These are phyloP conservation scores for Podiceps cristatus DNA, from an alignment of 2,113 vertebrate species.

Conservation along the genomic window DNA sequence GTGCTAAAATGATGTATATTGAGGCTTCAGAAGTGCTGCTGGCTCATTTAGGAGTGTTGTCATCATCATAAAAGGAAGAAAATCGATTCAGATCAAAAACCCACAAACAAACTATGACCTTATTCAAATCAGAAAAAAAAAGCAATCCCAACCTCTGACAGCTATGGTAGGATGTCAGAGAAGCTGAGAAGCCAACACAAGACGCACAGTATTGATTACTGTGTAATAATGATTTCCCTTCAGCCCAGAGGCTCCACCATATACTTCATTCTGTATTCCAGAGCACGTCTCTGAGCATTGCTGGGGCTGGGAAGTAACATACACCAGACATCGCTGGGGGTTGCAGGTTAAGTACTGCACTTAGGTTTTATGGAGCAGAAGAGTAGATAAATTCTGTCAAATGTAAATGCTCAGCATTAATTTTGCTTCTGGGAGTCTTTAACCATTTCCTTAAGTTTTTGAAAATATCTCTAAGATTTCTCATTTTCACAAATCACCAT, in stretches of 20 bases:
- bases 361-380: conserved; percentile 60
- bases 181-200: not conserved
- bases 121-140: not conserved
- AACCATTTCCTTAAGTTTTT: not conserved
- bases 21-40: not conserved
- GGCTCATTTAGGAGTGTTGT: conserved; percentile 14
- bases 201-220: conserved; percentile 36
- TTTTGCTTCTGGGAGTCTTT: conserved; percentile 24
- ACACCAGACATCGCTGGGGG: not conserved
- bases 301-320: not conserved
- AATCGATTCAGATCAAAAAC: not conserved
- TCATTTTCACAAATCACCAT: not conserved
- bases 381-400: conserved; percentile 63
- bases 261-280: conserved; percentile 30
- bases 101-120: conserved; percentile 4
- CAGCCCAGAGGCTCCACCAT: not conserved
- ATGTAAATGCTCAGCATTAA: conserved; percentile 38
- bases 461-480: not conserved
- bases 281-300: not conserved
- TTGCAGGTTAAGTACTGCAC: conserved; percentile 61
- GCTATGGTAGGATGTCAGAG: not conserved
- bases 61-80: conserved; percentile 21
- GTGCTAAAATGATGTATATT: not conserved
- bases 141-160: not conserved
- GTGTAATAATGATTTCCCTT: conserved; percentile 21